These are phyloP conservation scores for Anoplius nigerrimus DNA, from an alignment of 2,888 invertebrate genomes.

Conservation along the genomic window DNA sequence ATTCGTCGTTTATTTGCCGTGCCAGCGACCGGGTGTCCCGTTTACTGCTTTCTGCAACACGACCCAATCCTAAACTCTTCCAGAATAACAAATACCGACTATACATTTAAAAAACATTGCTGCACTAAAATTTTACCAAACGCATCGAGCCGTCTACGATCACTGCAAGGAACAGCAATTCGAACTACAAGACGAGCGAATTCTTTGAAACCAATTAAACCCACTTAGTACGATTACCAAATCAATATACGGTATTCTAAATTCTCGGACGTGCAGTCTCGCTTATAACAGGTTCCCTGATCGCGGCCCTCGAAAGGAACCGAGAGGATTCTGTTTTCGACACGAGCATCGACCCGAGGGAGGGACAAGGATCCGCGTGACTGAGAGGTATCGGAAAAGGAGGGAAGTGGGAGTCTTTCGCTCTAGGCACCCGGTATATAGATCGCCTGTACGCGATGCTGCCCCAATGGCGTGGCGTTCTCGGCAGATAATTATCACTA, in stretches of 20 bases:
- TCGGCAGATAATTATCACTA: constrained; percentile 75
- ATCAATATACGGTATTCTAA: too few species aligned
- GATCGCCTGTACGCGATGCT: constrained; percentile 63
- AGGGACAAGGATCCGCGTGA: neutral
- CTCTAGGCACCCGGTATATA: constrained; percentile 65
- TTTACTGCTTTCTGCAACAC: constrained; percentile 34
- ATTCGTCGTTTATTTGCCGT: constrained; percentile 65
- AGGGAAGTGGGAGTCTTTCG: constrained; percentile 2
- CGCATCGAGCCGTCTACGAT: too few species aligned
- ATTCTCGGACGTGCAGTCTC: too few species aligned
- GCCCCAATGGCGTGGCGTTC: constrained; percentile 71
- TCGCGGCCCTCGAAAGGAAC: too few species aligned
- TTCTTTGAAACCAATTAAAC: too few species aligned
- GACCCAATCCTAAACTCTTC: neutral
- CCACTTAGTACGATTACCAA: too few species aligned
- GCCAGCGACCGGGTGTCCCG: constrained; percentile 63
- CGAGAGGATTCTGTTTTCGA: too few species aligned
- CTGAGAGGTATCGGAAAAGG: neutral
- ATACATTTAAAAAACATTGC: constrained; percentile 11
- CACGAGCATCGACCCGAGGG: neutral
- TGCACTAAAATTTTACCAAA: too few species aligned
- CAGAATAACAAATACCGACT: constrained; percentile 13
- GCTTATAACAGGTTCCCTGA: too few species aligned
- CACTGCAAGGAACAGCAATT: too few species aligned
- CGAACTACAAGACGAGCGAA: too few species aligned